Base-by-base conservation (phyloP, 2,888 invertebrate genomes). In the Callimorpha dominula region DNA sequence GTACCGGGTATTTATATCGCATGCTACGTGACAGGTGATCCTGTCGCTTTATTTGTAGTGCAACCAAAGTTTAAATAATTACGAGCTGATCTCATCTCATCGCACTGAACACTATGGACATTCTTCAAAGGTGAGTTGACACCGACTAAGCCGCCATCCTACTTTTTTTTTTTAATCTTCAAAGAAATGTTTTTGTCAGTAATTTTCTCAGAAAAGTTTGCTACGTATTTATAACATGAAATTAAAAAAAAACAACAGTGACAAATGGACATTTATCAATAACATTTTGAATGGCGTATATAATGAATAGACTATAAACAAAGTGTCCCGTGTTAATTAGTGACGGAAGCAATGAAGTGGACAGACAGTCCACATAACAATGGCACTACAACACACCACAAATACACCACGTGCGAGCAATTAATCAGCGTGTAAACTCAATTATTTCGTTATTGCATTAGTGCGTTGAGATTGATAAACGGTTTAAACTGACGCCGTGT, bases 41-140 rank as follows among this genome's bases (percentile, higher is more conserved):
- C 20, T 65, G 1, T 52, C 43, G 14, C 54, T 65, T 57, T 80
- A 81, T 81, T 73, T 72, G 75, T 81, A 81, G 79, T 31, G 49
- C 74, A 17, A 65, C 65, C 74, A 81, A 73, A 76, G 49, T 70
- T 69, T 62, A 78, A 77, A 75, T 77, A 72, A 75, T 81, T 71
- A 81, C 72, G 65, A 42, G 65, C 62, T 67, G 65, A 42, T 54
- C 15, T 75, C 77, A 70, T 63, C 74, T 68, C 63, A n/a, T n/a
- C n/a, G 42, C 17, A 52, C 52, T 7, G 3, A 52, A 52, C 52
- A 52, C 7, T 52, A 52, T 17, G 20, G 54, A 54, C 12, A 20
- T 57, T 20, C 9, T 57, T 8, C 11, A 57, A 57, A 20, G 11
- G 11, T 20, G 17, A 57, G 54, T 17, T n/a, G 9, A 54, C 9